phyloP scores from a whole-genome alignment of 2,888 invertebrate genomes.

The Mesorhabditis sp. region DNA sequence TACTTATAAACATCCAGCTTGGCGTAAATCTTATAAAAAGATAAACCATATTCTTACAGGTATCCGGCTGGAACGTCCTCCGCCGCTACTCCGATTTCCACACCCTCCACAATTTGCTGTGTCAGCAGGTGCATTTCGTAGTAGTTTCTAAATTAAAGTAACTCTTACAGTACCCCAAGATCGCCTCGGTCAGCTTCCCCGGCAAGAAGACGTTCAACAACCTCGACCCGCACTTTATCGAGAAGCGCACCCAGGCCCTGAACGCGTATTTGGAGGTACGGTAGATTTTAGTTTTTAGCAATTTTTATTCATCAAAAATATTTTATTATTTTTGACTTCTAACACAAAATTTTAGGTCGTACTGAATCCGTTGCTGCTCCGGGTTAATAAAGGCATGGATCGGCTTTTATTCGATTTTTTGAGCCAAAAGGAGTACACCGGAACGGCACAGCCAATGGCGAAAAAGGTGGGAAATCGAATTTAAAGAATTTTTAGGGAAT shows the following conservation, averaged over 20 bases:
- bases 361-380: conserved; percentile 67
- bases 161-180: conserved; percentile 71
- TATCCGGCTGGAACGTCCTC: conserved; percentile 76
- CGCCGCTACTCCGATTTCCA: conserved; percentile 89
- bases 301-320: neutral
- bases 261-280: conserved; percentile 27
- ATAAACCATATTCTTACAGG: neutral
- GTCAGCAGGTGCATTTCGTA: conserved; percentile 61
- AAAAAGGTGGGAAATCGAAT: conserved; percentile 26
- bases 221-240: conserved; percentile 75
- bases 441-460: conserved; percentile 30
- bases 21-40: neutral
- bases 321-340: neutral
- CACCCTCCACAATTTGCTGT: conserved; percentile 78
- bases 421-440: conserved; percentile 51
- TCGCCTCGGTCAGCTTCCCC: conserved; percentile 77
- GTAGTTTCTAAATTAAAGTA: neutral
- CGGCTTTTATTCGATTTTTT: conserved; percentile 51
- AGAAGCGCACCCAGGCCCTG: conserved; percentile 70
- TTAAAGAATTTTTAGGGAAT: neutral
- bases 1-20: neutral
- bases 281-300: neutral
- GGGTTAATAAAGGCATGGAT: conserved; percentile 68
- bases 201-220: conserved; percentile 91
- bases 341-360: conserved; percentile 57